Evolutionary conservation across 2,113 vertebrate genomes (phyloP).

Genomic region (Muntiacus reevesi): DNA sequence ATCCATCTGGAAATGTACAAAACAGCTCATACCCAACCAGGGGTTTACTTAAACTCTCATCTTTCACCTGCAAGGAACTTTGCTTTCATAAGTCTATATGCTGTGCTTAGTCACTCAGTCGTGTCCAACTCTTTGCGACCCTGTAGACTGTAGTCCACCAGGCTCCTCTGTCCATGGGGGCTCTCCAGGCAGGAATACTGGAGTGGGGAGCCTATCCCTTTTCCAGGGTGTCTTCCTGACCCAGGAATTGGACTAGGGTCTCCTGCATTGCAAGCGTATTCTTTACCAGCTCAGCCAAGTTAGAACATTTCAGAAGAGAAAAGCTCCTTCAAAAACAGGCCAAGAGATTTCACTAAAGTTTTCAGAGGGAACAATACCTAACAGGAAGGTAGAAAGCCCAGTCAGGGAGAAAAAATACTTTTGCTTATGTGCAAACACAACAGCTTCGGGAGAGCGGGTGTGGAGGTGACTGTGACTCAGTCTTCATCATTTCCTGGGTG

Average conservation of each 20-base stretch:
- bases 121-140: too few species aligned
- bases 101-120: too few species aligned
- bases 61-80: not conserved
- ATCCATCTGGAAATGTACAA: not conserved
- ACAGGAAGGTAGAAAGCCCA: not conserved
- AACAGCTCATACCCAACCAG: not conserved
- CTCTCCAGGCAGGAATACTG: too few species aligned
- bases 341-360: not conserved
- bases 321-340: not conserved
- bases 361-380: not conserved
- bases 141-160: too few species aligned
- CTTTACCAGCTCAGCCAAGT: too few species aligned
- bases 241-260: too few species aligned
- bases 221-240: too few species aligned
- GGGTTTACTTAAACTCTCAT: not conserved
- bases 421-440: rapidly evolving
- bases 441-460: not conserved
- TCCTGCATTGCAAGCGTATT: rapidly evolving
- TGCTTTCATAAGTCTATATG: not conserved
- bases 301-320: not conserved
- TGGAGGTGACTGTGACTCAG: not conserved
- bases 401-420: not conserved
- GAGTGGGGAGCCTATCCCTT: too few species aligned
- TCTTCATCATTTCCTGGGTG: not conserved
- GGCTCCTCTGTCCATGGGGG: too few species aligned